Conservation (phyloP, 1,140 invertebrate species). For the Sycophaga agraensis region DNA sequence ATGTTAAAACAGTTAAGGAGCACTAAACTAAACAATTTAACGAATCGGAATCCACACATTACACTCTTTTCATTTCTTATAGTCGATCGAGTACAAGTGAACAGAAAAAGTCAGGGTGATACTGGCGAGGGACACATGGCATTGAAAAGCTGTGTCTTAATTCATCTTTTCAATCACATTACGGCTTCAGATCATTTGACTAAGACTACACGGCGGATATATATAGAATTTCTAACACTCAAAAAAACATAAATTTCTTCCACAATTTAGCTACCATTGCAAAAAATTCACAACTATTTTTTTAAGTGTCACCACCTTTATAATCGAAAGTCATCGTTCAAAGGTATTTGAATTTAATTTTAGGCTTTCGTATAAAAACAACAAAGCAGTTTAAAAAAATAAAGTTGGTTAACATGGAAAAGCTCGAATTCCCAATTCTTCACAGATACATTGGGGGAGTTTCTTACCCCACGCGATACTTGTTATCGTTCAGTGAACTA, state of each 20-base stretch:
- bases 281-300: no score
- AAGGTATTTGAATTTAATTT: slow-evolving; percentile 5
- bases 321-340: slow-evolving; percentile 1
- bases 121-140: no score
- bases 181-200: no score
- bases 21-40: not conserved
- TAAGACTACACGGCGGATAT: no score
- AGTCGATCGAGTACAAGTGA: no score
- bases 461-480: slow-evolving; percentile 32
- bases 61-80: not conserved
- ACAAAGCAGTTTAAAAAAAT: slow-evolving; percentile 8
- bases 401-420: slow-evolving; percentile 16
- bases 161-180: no score
- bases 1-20: slow-evolving; percentile 22
- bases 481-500: slow-evolving; percentile 29
- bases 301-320: no score
- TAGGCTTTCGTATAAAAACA: slow-evolving; percentile 11
- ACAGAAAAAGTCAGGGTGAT: no score
- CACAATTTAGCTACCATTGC: no score
- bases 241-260: no score
- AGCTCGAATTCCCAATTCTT: slow-evolving; percentile 20
- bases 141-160: no score
- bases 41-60: not conserved
- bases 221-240: no score
- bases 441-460: slow-evolving; percentile 12